Evolutionary conservation across 1,140 invertebrate species (phyloP).

Genomic region (Phymorhynchus buccinoides): DNA sequence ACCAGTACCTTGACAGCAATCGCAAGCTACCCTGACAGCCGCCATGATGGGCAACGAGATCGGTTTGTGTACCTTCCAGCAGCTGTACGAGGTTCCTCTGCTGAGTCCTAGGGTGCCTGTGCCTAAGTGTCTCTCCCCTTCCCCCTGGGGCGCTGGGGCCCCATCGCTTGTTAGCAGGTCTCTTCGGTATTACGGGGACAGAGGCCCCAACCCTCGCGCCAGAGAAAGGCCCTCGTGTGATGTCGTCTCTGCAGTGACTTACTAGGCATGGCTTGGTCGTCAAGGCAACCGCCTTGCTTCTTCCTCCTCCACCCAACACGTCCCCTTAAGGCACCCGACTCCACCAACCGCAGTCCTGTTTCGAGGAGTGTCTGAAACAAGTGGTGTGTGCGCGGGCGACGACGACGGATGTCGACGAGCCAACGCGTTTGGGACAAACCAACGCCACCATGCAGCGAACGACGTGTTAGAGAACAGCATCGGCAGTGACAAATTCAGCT

Average conservation of each 20-base stretch:
- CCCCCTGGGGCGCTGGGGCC: not conserved
- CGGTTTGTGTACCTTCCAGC: not conserved
- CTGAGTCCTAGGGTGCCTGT: not conserved
- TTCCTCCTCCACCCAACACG: not conserved
- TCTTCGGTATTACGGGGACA: not conserved
- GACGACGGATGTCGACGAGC: not conserved
- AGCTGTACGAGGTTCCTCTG: constrained; percentile 24
- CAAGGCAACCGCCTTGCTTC: not conserved
- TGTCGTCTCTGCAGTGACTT: not conserved
- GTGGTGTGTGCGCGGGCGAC: too few relatives aligned
- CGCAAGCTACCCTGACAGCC: not conserved
- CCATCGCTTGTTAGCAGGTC: not conserved
- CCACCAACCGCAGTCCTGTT: not conserved
- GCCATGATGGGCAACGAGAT: constrained; percentile 20
- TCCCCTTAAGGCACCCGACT: not conserved
- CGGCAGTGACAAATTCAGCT: not conserved
- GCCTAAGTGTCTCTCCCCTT: not conserved
- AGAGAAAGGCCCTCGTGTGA: not conserved
- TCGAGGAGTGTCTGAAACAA: not conserved
- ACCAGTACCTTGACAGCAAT: not conserved
- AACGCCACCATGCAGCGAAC: not conserved
- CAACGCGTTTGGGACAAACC: not conserved
- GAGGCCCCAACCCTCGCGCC: not conserved
- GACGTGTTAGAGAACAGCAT: not conserved
- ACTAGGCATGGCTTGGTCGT: not conserved